Conservation (phyloP, 2,113 vertebrate genomes). For the Onychorhynchus coronatus region DNA sequence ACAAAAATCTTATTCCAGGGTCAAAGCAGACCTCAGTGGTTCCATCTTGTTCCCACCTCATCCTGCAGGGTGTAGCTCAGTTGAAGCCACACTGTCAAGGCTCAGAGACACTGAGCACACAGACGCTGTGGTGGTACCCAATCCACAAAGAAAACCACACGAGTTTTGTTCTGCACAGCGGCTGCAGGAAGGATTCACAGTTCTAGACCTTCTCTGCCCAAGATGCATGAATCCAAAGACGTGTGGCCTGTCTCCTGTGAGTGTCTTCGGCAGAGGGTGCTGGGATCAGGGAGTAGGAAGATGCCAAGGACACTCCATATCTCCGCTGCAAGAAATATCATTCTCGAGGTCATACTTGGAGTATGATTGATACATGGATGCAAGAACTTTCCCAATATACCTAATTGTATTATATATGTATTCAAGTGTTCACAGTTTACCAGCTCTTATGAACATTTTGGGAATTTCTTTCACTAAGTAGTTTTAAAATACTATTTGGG, state of each 20-base stretch:
- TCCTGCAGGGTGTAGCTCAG: rapidly evolving
- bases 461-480: neutral
- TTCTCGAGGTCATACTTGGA: neutral
- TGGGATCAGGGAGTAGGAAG: neutral
- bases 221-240: neutral
- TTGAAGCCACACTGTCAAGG: neutral
- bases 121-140: neutral
- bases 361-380: neutral
- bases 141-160: neutral
- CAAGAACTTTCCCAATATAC: neutral
- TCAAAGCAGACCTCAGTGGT: neutral
- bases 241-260: neutral
- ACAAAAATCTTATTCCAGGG: neutral
- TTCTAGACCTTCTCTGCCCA: neutral
- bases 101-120: neutral
- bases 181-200: neutral
- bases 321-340: neutral
- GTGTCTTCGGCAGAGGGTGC: neutral
- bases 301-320: neutral
- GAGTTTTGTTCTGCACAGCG: neutral
- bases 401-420: neutral
- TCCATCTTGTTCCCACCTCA: neutral
- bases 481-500: neutral
- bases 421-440: neutral
- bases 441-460: neutral